A percentile compares a stretch with the other conserved stretches of the same genome.
These are phyloP conservation scores for Tupiocoris notatus DNA, from an alignment of 2,888 invertebrate genomes.

Conservation along the genomic window DNA sequence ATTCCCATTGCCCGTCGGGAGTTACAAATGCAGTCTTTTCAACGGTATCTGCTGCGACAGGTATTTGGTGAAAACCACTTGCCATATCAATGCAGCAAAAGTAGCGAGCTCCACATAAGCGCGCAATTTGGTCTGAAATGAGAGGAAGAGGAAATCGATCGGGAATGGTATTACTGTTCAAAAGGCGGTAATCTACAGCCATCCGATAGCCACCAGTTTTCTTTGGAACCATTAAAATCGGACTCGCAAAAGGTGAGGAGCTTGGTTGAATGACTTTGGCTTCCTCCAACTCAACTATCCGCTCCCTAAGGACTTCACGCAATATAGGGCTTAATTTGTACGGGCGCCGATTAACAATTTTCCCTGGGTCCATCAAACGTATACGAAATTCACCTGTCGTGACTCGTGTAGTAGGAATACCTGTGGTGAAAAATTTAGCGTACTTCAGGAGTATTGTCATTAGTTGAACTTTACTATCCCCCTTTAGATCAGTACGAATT, in stretches of 20 bases:
- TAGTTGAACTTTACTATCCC: neutral
- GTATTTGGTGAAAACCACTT: constrained; percentile 17
- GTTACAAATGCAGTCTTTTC: constrained; percentile 14
- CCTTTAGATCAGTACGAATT: neutral
- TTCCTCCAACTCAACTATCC: constrained; percentile 1
- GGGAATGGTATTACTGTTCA: constrained; percentile 49
- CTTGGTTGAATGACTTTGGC: constrained; percentile 18
- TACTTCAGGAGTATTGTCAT: neutral
- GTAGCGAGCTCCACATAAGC: constrained; percentile 49
- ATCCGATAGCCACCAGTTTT: constrained; percentile 46
- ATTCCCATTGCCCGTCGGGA: no score
- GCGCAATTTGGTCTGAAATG: constrained; percentile 15
- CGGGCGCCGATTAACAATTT: constrained; percentile 12
- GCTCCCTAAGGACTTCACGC: constrained; percentile 15
- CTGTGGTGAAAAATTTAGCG: neutral
- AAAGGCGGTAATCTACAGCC: constrained; percentile 50
- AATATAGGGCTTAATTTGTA: constrained; percentile 1
- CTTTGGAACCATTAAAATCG: no score
- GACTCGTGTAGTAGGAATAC: constrained; percentile 16
- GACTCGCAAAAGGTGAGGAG: constrained; percentile 32
- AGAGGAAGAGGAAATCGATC: no score
- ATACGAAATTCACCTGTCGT: constrained; percentile 12
- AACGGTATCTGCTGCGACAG: constrained; percentile 4
- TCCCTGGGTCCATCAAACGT: neutral
- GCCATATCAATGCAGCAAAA: constrained; percentile 50